Evolutionary conservation across 30 jellyfish, hydroid and myxozoan species (phyloP), one percentile per base, ranked within the genome.

Genomic region (Mastigias papua): DNA sequence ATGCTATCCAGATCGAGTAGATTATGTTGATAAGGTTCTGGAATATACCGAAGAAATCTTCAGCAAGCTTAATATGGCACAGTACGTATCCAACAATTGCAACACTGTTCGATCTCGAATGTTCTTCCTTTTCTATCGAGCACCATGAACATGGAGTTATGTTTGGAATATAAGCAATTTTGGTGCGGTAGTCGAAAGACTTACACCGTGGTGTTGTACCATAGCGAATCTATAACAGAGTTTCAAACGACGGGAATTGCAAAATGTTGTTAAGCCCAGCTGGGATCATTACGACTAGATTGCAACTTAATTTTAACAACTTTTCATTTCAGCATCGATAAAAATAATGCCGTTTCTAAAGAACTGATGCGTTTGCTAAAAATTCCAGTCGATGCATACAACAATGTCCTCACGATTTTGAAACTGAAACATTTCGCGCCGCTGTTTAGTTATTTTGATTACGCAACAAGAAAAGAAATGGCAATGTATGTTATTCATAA

Each of bases 1-100:
- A 68, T 95, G 99, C 88, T 95, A 95, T 34, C 98, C 99, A 0
- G 99, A 86, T 69, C 78, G 99, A 63, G 99, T 95, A 15, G 99
- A 95, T 65, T 95, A 95, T 57, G 99, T 95, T 48, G 99, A 95
- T 68, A 95, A 88, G 57, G 99, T 95, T 15, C 76, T 95, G 77
- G 99, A 95, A 68, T 95, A 95, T 84, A 95, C 99, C 8, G 97
- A 95, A 75, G 99, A 95, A 57, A 95, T 95, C 26, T 95, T 95
- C 93, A 91, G 99, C 83, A 95, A 95, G 80, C 97, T 95, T 67
- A 95, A 95, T 63, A 66, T 95, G 87, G 98, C 99, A 11, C 99
- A 95, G 99, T 95, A 81, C 64, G 99, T 81, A 21, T n/a, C 16
- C 6, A 7, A 60, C 62, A 46, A 16, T 51, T 5, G 16, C 17